These are phyloP conservation scores for Notolabrus celidotus DNA, from an alignment of 2,797 vertebrate species.

Conservation along the genomic window DNA sequence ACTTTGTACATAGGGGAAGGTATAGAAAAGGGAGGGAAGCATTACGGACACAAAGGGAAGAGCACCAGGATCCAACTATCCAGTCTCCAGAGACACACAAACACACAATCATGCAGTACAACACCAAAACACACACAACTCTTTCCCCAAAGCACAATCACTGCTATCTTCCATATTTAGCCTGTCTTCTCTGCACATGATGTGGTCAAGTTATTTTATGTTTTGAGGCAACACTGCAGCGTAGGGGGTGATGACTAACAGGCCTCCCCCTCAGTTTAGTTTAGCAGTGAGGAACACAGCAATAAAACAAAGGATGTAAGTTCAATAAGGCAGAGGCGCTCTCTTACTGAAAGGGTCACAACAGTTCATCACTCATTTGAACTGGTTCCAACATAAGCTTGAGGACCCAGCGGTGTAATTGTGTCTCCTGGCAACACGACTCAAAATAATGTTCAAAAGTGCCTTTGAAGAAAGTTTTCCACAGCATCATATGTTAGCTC, in stretches of 20 bases:
- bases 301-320: slow-evolving; percentile 73
- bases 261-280: slow-evolving; percentile 38
- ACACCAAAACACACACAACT: slow-evolving; percentile 52
- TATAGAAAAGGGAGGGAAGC: slow-evolving; percentile 38
- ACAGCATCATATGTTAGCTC: slow-evolving; percentile 41
- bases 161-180: slow-evolving; percentile 7
- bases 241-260: slow-evolving; percentile 26
- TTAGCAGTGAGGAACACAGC: slow-evolving; percentile 60
- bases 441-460: slow-evolving; percentile 64
- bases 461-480: slow-evolving; percentile 72
- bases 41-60: slow-evolving; percentile 62
- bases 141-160: slow-evolving; percentile 14
- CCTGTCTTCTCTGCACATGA: slow-evolving; percentile 14
- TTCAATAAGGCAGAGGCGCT: slow-evolving; percentile 68
- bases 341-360: slow-evolving; percentile 60
- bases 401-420: slow-evolving; percentile 66
- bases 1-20: slow-evolving; percentile 34
- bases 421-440: slow-evolving; percentile 71
- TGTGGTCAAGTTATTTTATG: slow-evolving; percentile 24
- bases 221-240: slow-evolving; percentile 14
- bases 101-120: slow-evolving; percentile 66
- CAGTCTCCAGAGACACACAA: slow-evolving; percentile 68
- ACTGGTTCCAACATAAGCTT: slow-evolving; percentile 71
- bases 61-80: slow-evolving; percentile 55
- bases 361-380: slow-evolving; percentile 72